A percentile compares a stretch with the other conserved stretches of the same genome.
Evolutionary conservation across 2,797 vertebrate genomes (phyloP).

Genomic region (Melanotaenia parkinsoni): DNA sequence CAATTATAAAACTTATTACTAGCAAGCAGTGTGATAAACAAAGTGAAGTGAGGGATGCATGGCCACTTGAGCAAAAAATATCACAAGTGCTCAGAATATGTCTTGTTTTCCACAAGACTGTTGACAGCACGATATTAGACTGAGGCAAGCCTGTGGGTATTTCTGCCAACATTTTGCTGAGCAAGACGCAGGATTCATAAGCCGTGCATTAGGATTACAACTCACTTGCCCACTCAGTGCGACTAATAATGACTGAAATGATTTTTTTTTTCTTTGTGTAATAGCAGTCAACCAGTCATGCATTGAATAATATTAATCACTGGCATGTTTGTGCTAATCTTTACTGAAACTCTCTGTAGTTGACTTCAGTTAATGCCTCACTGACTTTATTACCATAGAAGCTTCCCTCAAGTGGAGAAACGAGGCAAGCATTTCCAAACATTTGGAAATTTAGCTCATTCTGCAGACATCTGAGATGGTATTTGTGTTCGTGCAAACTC

Average conservation of each 20-base stretch:
- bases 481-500: constrained; percentile 24
- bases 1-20: constrained; percentile 45
- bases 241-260: constrained; percentile 43
- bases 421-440: constrained; percentile 47
- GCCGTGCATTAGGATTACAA: constrained; percentile 31
- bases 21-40: constrained; percentile 22
- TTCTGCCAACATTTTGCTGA: constrained; percentile 56
- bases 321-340: constrained; percentile 51
- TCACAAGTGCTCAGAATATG: constrained; percentile 15
- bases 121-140: constrained; percentile 64
- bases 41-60: constrained; percentile 32
- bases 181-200: constrained; percentile 56
- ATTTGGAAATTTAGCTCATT: constrained; percentile 51
- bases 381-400: constrained; percentile 25
- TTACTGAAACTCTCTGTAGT: constrained; percentile 38
- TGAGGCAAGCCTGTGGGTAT: constrained; percentile 53
- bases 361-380: constrained; percentile 42
- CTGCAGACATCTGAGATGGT: constrained; percentile 33
- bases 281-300: constrained; percentile 45
- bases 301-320: constrained; percentile 34
- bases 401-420: constrained; percentile 44
- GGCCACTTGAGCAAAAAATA: constrained; percentile 23
- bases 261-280: constrained; percentile 30
- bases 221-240: constrained; percentile 29
- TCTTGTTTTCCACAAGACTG: constrained; percentile 33